phyloP scores from a whole-genome alignment of 1,140 invertebrate species.

The Pinna nobilis region DNA sequence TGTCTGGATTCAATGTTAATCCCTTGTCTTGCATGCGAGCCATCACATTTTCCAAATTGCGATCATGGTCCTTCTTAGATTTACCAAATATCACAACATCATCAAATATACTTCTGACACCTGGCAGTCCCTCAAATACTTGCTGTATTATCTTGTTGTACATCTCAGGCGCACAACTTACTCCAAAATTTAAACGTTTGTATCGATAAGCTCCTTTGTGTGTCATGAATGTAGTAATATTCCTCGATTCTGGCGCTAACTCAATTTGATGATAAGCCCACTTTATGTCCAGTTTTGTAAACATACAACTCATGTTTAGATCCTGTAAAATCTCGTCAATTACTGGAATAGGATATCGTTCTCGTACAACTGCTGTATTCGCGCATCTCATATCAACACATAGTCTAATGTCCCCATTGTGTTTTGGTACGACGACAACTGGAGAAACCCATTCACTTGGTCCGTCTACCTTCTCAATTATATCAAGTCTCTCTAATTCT shows the following conservation, averaged over 20 bases:
- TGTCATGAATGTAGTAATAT: conserved; percentile 46
- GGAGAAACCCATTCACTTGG: conserved; percentile 42
- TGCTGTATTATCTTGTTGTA: conserved; percentile 46
- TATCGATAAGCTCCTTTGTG: conserved; percentile 42
- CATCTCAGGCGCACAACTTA: conserved; percentile 44
- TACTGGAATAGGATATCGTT: conserved; percentile 57
- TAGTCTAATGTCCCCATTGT: conserved; percentile 44
- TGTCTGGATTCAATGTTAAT: conserved; percentile 19
- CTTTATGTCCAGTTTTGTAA: conserved; percentile 47
- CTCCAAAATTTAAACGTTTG: conserved; percentile 51
- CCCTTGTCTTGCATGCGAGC: too few relatives aligned
- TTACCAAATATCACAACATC: conserved; percentile 44
- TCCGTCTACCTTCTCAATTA: conserved; percentile 41
- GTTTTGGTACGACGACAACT: conserved; percentile 33
- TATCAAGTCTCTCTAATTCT: conserved; percentile 28
- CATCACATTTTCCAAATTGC: too few relatives aligned
- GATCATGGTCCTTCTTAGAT: conserved; percentile 41
- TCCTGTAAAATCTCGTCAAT: conserved; percentile 57
- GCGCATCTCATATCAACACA: conserved; percentile 63
- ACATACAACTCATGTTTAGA: conserved; percentile 43
- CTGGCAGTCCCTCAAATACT: conserved; percentile 8
- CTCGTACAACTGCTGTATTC: conserved; percentile 45
- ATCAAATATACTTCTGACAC: conserved; percentile 44
- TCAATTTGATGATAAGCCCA: conserved; percentile 49
- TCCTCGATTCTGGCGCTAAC: conserved; percentile 28